phyloP scores from a whole-genome alignment of 2,888 invertebrate genomes.

The Cremastinae sp. region DNA sequence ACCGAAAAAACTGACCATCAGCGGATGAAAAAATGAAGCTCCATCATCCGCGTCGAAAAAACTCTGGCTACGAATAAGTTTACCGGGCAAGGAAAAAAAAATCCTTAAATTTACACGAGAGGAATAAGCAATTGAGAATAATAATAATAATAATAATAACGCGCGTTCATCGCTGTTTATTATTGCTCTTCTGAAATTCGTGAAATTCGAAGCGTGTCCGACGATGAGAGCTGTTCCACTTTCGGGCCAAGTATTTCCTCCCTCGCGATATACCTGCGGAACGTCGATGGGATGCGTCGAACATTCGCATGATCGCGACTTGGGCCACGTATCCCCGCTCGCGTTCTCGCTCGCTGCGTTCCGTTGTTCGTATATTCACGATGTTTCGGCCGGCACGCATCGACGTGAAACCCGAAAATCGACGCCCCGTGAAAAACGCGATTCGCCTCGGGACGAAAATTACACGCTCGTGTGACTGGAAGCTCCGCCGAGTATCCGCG shows the following conservation, averaged over 20 bases:
- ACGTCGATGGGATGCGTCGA: neutral
- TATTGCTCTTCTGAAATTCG: slow-evolving; percentile 36
- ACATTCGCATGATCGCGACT: slow-evolving; percentile 23
- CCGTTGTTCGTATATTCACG: neutral
- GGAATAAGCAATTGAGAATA: neutral
- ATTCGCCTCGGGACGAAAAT: slow-evolving; percentile 74
- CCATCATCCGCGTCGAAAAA: neutral
- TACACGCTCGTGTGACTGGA: slow-evolving; percentile 66
- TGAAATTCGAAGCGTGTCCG: slow-evolving; percentile 33
- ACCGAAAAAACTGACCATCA: slow-evolving; percentile 9
- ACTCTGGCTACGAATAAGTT: neutral
- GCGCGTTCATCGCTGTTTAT: slow-evolving; percentile 2
- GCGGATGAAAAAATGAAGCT: slow-evolving; percentile 13
- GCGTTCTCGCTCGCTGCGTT: slow-evolving; percentile 16
- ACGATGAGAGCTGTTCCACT: slow-evolving; percentile 42
- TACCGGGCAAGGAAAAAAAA: too few species aligned
- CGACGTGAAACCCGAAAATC: slow-evolving; percentile 20
- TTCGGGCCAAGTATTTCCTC: slow-evolving; percentile 36
- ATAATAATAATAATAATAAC: neutral
- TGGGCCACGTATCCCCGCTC: slow-evolving; percentile 35
- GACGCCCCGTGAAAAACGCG: slow-evolving; percentile 56
- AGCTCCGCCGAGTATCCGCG: slow-evolving; percentile 5
- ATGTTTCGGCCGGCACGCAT: neutral
- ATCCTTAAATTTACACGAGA: too few species aligned
- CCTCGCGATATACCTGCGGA: neutral